Evolutionary conservation across 1,140 invertebrate species (phyloP).

Genomic region (Pogonus chalceus): DNA sequence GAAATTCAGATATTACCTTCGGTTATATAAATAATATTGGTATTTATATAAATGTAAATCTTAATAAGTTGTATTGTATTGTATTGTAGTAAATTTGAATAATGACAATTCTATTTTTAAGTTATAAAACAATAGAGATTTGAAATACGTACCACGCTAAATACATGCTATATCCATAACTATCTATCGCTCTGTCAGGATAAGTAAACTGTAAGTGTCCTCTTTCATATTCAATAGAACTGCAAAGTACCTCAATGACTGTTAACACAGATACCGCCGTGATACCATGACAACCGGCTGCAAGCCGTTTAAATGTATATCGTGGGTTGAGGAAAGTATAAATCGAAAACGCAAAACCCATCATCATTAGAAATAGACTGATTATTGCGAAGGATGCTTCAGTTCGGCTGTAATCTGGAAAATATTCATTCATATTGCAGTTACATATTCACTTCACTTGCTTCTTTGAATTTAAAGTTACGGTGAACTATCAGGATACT

Average conservation of each 20-base stretch:
- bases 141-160: conserved; percentile 53
- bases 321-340: conserved; percentile 78
- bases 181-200: conserved; percentile 52
- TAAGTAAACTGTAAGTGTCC: conserved; percentile 54
- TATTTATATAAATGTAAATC: no score
- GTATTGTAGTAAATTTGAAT: no score
- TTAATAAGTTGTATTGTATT: no score
- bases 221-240: conserved; percentile 59
- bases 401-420: conserved; percentile 70
- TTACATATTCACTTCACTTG: no score
- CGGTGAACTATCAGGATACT: no score
- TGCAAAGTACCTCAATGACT: conserved; percentile 69
- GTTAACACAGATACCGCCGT: conserved; percentile 67
- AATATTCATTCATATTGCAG: no score
- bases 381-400: conserved; percentile 78
- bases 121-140: no score
- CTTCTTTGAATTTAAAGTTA: no score
- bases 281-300: conserved; percentile 75
- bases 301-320: conserved; percentile 82
- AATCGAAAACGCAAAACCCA: conserved; percentile 72
- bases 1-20: no score
- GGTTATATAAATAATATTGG: no score
- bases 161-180: conserved; percentile 64
- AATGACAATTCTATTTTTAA: no score
- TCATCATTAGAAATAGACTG: conserved; percentile 65